Evolutionary conservation across 2,797 vertebrate species (phyloP), one percentile per base, ranked within the genome.

Genomic region (Numenius phaeopus): DNA sequence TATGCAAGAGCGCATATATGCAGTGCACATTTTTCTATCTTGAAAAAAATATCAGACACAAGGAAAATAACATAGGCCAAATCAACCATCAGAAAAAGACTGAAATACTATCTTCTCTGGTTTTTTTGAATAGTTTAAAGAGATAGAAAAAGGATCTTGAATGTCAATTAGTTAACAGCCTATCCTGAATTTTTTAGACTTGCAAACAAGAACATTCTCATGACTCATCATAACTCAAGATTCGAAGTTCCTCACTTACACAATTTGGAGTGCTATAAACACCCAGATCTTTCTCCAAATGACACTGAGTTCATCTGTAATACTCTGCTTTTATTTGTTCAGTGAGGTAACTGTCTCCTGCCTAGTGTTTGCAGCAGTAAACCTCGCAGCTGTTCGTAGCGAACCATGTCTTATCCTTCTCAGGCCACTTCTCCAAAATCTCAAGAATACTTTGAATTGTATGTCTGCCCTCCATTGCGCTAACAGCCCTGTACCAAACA

Each of bases 301-400:
- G 87, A 91, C n/a, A 89, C 59, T 90, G 40, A 61, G 30, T 52
- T 97, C 76, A 90, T 73, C 76, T 78, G 73, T 83, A 78, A 73
- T 49, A 40, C 82, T 94, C 57, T 75, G 37, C 59, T 83, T 93
- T 34, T 71, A 77, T 83, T 93, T 78, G 65, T 95, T 96, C 77
- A 88, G 73, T 58, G 78, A 94, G 77, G 46, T 71, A 90, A 75
- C 52, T 88, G 26, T 58, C 65, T 95, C 46, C 49, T 88, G 76
- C n/a, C n/a, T 61, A 67, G 62, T 18, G 78, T 57, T 55, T 77
- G 61, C 85, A 78, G 75, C 79, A 81, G 57, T 83, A 83, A 86
- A 75, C 52, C 69, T 75, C 2, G 1, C 93, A 94, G 81, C 81
- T 94, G 44, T 39, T 96, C 32, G 76, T 69, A 75, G 44, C 40